Percentiles rank a stretch among this genome's conserved stretches.
phyloP scores from a whole-genome alignment of 2,113 vertebrate genomes.

The Cottus gobio region DNA sequence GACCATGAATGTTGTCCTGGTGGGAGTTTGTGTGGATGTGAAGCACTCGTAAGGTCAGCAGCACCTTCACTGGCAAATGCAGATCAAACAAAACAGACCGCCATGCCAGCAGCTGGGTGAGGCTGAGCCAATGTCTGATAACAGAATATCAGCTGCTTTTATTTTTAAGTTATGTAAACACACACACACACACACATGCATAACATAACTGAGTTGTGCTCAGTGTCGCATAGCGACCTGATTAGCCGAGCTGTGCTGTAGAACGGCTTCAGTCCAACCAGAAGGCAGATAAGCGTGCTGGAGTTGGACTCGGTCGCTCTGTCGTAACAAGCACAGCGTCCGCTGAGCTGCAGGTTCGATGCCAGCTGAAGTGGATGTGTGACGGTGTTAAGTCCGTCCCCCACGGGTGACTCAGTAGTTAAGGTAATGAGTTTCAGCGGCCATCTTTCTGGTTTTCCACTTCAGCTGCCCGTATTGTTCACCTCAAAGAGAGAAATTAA shows the following conservation, averaged over 20 bases:
- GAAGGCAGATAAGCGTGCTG: background rate
- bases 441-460: background rate
- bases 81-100: background rate
- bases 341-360: background rate
- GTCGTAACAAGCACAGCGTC: background rate
- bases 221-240: background rate
- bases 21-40: background rate
- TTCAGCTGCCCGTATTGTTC: background rate
- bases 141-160: background rate
- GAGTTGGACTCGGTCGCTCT: background rate
- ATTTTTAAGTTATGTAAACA: background rate
- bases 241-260: too few species aligned
- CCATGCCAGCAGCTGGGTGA: background rate
- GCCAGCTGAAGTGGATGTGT: background rate
- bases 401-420: background rate
- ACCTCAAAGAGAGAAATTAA: background rate
- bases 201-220: background rate
- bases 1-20: background rate
- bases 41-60: background rate
- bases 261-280: too few species aligned
- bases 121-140: background rate
- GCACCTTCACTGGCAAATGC: background rate
- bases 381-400: background rate
- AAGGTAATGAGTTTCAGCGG: background rate
- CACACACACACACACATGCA: background rate